Evolutionary conservation across 2,797 vertebrate genomes (phyloP).

Genomic region (Hydrolagus colliei): DNA sequence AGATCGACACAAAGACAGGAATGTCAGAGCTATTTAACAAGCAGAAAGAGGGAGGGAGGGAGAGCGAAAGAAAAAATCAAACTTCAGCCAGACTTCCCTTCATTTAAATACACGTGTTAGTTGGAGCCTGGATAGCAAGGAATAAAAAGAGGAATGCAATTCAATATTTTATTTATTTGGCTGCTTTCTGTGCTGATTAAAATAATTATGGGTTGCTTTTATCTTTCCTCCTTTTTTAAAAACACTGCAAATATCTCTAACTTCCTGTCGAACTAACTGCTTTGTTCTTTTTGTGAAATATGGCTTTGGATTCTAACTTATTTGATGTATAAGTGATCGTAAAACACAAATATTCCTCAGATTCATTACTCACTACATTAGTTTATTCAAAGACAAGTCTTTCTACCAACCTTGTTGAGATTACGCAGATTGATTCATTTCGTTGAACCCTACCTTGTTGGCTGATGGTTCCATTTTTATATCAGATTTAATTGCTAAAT

Average conservation of each 20-base stretch:
- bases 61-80: neutral
- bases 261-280: neutral
- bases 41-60: neutral
- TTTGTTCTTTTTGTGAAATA: neutral
- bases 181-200: conserved; percentile 9
- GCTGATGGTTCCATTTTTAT: neutral
- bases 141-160: conserved; percentile 15
- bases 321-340: neutral
- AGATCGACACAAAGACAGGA: conserved; percentile 24
- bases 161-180: conserved; percentile 30
- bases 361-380: neutral
- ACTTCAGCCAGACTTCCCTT: conserved; percentile 15
- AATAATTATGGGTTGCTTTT: neutral
- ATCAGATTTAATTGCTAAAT: neutral
- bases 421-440: neutral
- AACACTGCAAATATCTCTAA: no score
- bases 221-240: neutral
- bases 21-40: conserved; percentile 30
- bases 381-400: neutral
- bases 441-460: neutral
- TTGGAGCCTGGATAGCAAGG: neutral
- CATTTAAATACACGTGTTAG: conserved; percentile 27
- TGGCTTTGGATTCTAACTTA: neutral
- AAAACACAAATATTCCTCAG: neutral
- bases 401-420: no score